Percentiles rank a stretch among this genome's conserved stretches.
Conservation (phyloP, 2,797 vertebrate genomes). For the Pseudopleuronectes americanus region DNA sequence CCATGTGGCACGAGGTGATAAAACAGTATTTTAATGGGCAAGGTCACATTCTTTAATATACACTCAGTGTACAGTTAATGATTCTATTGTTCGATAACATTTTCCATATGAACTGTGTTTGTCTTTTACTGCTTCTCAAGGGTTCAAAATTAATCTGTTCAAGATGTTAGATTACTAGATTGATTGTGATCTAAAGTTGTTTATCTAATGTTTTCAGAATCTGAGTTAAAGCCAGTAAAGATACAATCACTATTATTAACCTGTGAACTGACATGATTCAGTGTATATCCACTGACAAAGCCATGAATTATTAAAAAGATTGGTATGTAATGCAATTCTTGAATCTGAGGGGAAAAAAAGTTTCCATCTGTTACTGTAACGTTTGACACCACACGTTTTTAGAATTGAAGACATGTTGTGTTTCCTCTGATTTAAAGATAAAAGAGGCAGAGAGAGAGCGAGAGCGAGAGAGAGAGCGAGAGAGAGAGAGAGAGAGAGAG, state of each 20-base stretch:
- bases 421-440: slow-evolving; percentile 11
- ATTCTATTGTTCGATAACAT: background rate
- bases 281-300: too few relatives aligned
- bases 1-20: slow-evolving; percentile 55
- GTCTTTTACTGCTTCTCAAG: background rate
- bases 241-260: background rate
- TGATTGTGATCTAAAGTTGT: background rate
- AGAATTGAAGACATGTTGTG: too few relatives aligned
- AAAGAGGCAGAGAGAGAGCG: background rate
- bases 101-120: background rate
- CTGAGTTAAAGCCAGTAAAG: background rate
- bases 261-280: too few relatives aligned
- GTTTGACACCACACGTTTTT: too few relatives aligned
- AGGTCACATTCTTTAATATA: background rate
- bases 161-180: background rate
- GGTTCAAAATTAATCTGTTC: background rate
- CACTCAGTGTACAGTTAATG: background rate
- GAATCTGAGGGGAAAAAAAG: too few relatives aligned
- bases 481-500: background rate
- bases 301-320: too few relatives aligned
- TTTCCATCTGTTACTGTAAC: too few relatives aligned
- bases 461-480: too few relatives aligned
- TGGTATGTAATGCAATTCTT: too few relatives aligned
- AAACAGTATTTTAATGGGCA: slow-evolving; percentile 36
- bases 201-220: background rate